Evolutionary conservation across 2,113 vertebrate species (phyloP).

Genomic region (Glaucomys volans): DNA sequence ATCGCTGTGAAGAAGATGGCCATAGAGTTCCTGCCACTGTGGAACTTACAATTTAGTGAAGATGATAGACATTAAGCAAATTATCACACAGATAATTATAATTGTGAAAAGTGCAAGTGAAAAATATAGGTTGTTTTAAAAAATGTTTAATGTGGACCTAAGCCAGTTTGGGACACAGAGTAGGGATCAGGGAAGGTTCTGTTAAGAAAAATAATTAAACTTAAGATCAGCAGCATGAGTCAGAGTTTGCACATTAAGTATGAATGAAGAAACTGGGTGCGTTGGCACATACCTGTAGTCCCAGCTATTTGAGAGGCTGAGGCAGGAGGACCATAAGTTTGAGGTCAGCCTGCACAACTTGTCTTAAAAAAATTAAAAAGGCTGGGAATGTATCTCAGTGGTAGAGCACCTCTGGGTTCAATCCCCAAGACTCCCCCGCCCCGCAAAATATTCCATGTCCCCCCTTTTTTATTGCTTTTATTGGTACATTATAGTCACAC

Average conservation of each 20-base stretch:
- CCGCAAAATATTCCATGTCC: too few relatives aligned
- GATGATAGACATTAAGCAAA: not conserved
- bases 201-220: constrained; percentile 44
- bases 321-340: not conserved
- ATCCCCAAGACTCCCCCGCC: too few relatives aligned
- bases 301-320: not conserved
- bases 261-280: not conserved
- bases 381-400: too few relatives aligned
- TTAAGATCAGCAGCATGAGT: constrained; percentile 4
- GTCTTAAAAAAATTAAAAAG: too few relatives aligned
- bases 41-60: not conserved
- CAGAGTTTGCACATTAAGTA: constrained; percentile 51
- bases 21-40: not conserved
- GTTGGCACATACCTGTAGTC: not conserved
- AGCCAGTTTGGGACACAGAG: not conserved
- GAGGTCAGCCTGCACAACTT: not conserved
- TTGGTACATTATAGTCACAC: too few relatives aligned
- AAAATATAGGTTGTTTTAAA: constrained; percentile 32
- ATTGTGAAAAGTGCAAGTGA: not conserved
- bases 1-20: not conserved
- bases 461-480: too few relatives aligned
- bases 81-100: constrained; percentile 30
- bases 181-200: not conserved
- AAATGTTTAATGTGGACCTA: not conserved
- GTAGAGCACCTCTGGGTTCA: too few relatives aligned